Evolutionary conservation across 2,797 vertebrate species (phyloP).

Genomic region (Neosilurus hyrtlii): DNA sequence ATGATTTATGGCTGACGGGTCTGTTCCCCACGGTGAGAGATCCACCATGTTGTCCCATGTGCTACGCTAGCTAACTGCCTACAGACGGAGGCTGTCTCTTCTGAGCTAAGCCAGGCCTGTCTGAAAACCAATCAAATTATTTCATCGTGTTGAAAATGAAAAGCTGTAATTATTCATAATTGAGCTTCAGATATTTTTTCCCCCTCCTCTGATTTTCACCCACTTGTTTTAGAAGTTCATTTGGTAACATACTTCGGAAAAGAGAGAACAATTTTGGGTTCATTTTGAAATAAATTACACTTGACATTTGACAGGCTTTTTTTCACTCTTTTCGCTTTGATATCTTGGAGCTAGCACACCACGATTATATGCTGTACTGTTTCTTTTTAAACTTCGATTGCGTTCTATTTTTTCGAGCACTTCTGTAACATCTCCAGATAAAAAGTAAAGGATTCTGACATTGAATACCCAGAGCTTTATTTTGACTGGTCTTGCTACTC

Average conservation of each 20-base stretch:
- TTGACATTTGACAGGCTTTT: slow-evolving; percentile 74
- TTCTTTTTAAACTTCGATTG: slow-evolving; percentile 61
- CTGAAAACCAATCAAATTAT: slow-evolving; percentile 98
- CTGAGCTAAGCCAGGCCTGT: slow-evolving; percentile 98
- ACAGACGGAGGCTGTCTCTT: slow-evolving; percentile 90
- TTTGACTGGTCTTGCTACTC: slow-evolving; percentile 40
- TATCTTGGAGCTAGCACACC: slow-evolving; percentile 67
- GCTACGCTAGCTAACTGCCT: slow-evolving; percentile 80
- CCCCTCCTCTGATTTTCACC: slow-evolving; percentile 64
- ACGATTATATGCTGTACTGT: slow-evolving; percentile 63
- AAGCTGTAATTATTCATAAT: slow-evolving; percentile 99
- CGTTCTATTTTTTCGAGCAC: slow-evolving; percentile 46
- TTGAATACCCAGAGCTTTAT: slow-evolving; percentile 33
- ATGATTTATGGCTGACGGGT: slow-evolving; percentile 87
- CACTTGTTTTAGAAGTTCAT: slow-evolving; percentile 78
- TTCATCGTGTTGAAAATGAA: slow-evolving; percentile 98
- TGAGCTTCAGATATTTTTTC: slow-evolving; percentile 87
- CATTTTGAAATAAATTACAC: slow-evolving; percentile 84
- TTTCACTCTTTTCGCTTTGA: slow-evolving; percentile 65
- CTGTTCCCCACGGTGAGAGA: slow-evolving; percentile 53
- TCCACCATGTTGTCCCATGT: slow-evolving; percentile 62
- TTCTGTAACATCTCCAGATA: slow-evolving; percentile 47
- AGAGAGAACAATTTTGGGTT: slow-evolving; percentile 94
- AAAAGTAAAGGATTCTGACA: slow-evolving; percentile 31
- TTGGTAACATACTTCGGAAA: slow-evolving; percentile 72